Conservation (phyloP, 2,888 invertebrate genomes). For the Dastarcus helophoroides region DNA sequence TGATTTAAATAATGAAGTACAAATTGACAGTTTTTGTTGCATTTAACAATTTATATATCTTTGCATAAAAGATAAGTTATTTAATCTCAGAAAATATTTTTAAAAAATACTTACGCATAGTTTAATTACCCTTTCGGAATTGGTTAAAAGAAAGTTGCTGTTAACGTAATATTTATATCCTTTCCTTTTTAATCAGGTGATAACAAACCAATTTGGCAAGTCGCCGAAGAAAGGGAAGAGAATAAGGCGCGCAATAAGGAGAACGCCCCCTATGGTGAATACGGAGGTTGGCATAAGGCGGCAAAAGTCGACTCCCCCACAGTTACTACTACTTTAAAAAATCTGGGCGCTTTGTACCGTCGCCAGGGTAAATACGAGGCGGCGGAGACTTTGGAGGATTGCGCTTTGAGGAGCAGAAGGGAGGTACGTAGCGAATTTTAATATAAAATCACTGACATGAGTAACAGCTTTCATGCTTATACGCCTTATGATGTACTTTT, state of each 20-base stretch:
- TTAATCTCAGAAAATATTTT: too few relatives aligned
- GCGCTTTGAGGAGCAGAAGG: conserved; percentile 90
- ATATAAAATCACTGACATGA: background rate
- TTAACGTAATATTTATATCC: too few relatives aligned
- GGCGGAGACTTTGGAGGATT: conserved; percentile 97
- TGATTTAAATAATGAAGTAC: too few relatives aligned
- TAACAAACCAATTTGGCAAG: conserved; percentile 95
- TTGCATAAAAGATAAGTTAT: too few relatives aligned
- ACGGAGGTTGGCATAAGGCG: conserved; percentile 96
- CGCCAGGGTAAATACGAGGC: conserved; percentile 99
- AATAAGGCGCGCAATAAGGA: conserved; percentile 81
- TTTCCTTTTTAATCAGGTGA: conserved; percentile 51
- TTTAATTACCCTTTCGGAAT: too few relatives aligned
- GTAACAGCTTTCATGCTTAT: background rate
- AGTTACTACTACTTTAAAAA: conserved; percentile 95
- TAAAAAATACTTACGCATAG: too few relatives aligned
- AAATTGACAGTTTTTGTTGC: too few relatives aligned
- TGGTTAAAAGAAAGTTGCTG: too few relatives aligned
- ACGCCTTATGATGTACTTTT: background rate
- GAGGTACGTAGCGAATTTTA: conserved; percentile 50
- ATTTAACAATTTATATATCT: too few relatives aligned
- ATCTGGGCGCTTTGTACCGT: conserved; percentile 94
- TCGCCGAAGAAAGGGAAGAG: conserved; percentile 97
- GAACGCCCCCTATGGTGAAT: conserved; percentile 82
- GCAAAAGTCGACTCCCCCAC: conserved; percentile 97